Base-by-base conservation (phyloP, 2,888 invertebrate genomes). In the Empis stercorea region DNA sequence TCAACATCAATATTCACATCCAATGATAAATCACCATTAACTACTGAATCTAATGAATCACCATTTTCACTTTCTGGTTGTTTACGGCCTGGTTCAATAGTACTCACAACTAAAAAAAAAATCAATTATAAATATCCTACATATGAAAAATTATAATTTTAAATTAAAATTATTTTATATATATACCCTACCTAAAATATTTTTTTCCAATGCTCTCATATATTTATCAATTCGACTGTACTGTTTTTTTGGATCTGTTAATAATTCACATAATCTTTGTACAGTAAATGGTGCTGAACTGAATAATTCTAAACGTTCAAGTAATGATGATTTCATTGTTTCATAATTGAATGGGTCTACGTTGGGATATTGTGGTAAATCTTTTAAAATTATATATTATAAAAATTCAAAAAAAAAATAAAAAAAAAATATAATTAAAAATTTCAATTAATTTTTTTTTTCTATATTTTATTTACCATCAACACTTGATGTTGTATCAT, bases 141-240 rank as follows among this genome's bases (percentile, higher is more conserved):
- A 44, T 13, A 43, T 4, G 6, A 27, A 36, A 34, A 11, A 3
- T 15, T 14, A 27, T 27, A 7, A 27, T 27, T 27, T 27, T 27
- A 27, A 27, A 7, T 7, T 20, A 20, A 20, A 5, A 20, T n/a
- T n/a, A n/a, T n/a, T n/a, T n/a, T n/a, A n/a, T n/a, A n/a, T n/a
- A 20, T 4, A 20, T 4, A 20, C 3, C 5, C 20, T 58, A 68
- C 68, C 68, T 57, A 91, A 71, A 56, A 92, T 87, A 60, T 89
- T 91, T 69, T 97, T 97, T 67, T 97, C 97, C 50, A 99, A 76
- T 0, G 96, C 97, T 49, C 96, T 76, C 84, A 99, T 87, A 65
- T 87, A 97, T 68, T 97, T 97, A 65, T 96, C 97, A 51, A 93
- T 86, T 51, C 93, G 78, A 62, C 87, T 89, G 68, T 99, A 99